Conservation (phyloP, 1,140 invertebrate genomes). For the Pinna nobilis region DNA sequence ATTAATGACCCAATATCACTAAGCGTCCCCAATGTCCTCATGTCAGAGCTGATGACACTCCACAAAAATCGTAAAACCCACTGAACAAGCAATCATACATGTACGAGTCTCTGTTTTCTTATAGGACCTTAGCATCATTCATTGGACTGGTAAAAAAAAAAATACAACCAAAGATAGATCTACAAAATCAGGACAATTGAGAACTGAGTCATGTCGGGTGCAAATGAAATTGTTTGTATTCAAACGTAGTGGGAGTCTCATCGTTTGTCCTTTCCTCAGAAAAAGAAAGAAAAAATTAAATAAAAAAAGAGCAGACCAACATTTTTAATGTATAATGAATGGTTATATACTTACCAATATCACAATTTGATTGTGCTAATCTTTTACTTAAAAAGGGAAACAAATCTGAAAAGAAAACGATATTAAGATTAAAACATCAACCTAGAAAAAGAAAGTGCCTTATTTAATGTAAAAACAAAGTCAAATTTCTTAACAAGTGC, state of each 20-base stretch:
- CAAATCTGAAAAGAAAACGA: constrained; percentile 76
- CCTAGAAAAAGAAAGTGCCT: neutral
- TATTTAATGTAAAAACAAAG: neutral
- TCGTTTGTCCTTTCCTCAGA: constrained; percentile 3
- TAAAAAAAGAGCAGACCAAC: no score
- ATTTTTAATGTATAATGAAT: no score
- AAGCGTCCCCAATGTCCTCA: no score
- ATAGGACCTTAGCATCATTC: no score
- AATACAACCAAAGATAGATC: neutral
- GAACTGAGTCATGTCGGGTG: neutral
- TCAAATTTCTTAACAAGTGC: no score
- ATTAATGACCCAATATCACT: no score
- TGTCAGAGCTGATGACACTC: no score
- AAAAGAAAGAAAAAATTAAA: no score
- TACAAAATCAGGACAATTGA: neutral
- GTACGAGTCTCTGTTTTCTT: no score
- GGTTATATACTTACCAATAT: constrained; percentile 60
- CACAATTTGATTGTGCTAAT: constrained; percentile 65
- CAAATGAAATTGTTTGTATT: constrained; percentile 12
- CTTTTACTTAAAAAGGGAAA: constrained; percentile 83
- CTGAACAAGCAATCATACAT: no score
- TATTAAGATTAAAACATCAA: constrained; percentile 6
- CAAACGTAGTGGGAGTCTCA: neutral
- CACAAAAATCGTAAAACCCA: no score
- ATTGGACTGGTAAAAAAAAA: neutral